Percentiles rank a stretch among this genome's conserved stretches.
Evolutionary conservation across 2,113 vertebrate species (phyloP).

Genomic region (Vicugna pacos): DNA sequence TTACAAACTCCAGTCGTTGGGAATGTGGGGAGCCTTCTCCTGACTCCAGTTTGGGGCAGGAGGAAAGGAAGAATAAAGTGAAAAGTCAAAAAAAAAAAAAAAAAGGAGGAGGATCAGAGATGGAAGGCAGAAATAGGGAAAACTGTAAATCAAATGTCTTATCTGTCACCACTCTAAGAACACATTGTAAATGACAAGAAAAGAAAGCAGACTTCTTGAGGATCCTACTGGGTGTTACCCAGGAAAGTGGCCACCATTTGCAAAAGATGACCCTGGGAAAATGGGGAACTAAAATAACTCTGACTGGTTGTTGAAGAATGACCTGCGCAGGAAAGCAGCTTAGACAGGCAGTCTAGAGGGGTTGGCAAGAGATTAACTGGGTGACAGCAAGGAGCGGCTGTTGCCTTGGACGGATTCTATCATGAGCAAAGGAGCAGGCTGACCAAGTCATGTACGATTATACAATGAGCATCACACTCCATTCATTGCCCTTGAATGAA

Average conservation of each 20-base stretch:
- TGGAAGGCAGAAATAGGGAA: neutral
- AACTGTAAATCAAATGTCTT: neutral
- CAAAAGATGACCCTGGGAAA: neutral
- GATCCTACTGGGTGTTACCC: neutral
- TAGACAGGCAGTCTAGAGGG: neutral
- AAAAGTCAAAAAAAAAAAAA: neutral
- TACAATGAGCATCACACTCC: neutral
- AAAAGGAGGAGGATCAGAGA: neutral
- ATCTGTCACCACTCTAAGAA: neutral
- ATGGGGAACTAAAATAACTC: neutral
- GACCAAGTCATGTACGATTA: neutral
- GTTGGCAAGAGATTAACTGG: neutral
- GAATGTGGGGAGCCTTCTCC: neutral
- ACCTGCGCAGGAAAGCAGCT: neutral
- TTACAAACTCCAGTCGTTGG: neutral
- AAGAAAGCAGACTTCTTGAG: neutral
- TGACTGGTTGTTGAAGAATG: neutral
- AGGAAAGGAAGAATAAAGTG: neutral
- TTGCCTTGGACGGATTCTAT: neutral
- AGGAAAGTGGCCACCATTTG: neutral
- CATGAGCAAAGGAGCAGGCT: neutral
- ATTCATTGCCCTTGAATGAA: neutral
- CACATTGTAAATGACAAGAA: neutral
- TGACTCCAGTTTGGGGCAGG: neutral
- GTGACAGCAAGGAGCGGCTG: neutral